Evolutionary conservation across 2,888 invertebrate species (phyloP).

Genomic region (Trachelus iudaicus): DNA sequence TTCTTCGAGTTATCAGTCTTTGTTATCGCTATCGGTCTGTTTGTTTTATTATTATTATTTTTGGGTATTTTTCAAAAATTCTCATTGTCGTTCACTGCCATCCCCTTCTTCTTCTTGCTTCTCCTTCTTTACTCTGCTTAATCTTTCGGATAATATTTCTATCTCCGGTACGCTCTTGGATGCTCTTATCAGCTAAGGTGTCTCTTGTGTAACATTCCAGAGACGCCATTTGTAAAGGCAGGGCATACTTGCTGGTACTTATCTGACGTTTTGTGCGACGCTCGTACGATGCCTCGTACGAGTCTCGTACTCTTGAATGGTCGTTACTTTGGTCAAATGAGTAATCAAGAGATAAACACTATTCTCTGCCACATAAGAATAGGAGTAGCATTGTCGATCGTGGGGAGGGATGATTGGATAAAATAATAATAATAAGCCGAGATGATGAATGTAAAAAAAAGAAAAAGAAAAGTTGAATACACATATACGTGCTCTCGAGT

Average conservation of each 20-base stretch:
- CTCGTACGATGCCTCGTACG: constrained; percentile 37
- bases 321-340: not conserved
- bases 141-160: not conserved
- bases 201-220: constrained; percentile 34
- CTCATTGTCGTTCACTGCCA: too few species aligned
- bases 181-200: constrained; percentile 32
- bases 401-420: not conserved
- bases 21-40: too few species aligned
- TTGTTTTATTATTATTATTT: too few species aligned
- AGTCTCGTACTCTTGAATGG: not conserved
- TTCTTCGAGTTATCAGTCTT: too few species aligned
- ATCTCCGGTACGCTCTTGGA: not conserved
- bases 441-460: too few species aligned
- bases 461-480: too few species aligned
- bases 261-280: constrained; percentile 48
- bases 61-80: too few species aligned
- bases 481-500: too few species aligned
- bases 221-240: constrained; percentile 30
- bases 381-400: not conserved
- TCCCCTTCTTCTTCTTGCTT: too few species aligned
- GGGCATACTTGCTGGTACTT: constrained; percentile 36
- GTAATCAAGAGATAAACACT: not conserved
- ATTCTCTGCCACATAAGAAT: not conserved
- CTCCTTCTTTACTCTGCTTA: not conserved
- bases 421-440: too few species aligned